phyloP scores from a whole-genome alignment of 2,113 vertebrate species.

The Lepus americanus region DNA sequence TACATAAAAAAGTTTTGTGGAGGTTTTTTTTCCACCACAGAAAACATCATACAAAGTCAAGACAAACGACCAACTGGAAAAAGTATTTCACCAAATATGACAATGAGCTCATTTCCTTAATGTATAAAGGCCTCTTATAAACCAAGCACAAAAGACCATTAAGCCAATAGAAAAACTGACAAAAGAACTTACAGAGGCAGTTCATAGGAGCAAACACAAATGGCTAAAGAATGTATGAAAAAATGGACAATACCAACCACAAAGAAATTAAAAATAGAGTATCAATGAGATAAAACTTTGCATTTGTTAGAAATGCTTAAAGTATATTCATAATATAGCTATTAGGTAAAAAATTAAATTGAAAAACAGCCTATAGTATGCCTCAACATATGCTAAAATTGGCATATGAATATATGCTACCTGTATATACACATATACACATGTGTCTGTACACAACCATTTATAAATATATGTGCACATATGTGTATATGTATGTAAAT shows the following conservation, averaged over 20 bases:
- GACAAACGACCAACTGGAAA: constrained; percentile 47
- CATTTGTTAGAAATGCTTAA: constrained; percentile 37
- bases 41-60: constrained; percentile 60
- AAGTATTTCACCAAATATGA: constrained; percentile 60
- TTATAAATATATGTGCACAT: neutral
- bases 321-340: neutral
- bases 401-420: neutral
- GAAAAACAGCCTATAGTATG: neutral
- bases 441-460: neutral
- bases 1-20: neutral
- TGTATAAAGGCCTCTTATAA: constrained; percentile 70
- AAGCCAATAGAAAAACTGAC: constrained; percentile 40
- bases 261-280: constrained; percentile 30
- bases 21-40: neutral
- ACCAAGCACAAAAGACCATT: constrained; percentile 62
- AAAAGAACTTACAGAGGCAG: constrained; percentile 19
- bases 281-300: neutral
- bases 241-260: neutral
- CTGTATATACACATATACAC: neutral
- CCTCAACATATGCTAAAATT: neutral
- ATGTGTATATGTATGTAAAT: neutral
- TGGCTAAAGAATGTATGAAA: constrained; percentile 16
- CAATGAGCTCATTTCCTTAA: constrained; percentile 73
- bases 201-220: constrained; percentile 53
- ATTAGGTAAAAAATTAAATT: constrained; percentile 19